Evolutionary conservation across 1,140 invertebrate genomes (phyloP).

Genomic region (Cardiocondyla obscurior): DNA sequence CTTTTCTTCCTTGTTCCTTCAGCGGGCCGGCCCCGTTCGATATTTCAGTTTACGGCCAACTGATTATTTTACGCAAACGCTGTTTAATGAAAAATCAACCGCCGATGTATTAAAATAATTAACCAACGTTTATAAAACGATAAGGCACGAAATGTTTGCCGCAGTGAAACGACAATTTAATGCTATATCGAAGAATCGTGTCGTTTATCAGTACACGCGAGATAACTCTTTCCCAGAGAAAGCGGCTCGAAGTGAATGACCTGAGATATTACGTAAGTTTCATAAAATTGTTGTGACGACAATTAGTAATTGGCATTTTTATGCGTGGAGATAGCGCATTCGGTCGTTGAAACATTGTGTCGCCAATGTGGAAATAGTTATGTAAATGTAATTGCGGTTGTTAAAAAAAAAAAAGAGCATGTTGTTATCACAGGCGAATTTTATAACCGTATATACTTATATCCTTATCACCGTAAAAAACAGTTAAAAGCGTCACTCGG

Average conservation of each 20-base stretch:
- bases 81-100: background rate
- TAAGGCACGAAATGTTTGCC: background rate
- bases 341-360: background rate
- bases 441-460: background rate
- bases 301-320: conserved; percentile 38
- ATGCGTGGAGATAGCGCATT: conserved; percentile 16
- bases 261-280: conserved; percentile 54
- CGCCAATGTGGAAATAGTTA: background rate
- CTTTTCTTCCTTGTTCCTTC: background rate
- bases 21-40: background rate
- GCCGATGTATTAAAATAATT: background rate
- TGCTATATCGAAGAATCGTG: conserved; percentile 37
- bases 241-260: conserved; percentile 62
- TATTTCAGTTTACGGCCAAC: background rate
- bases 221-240: conserved; percentile 60
- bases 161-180: background rate
- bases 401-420: background rate
- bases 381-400: background rate
- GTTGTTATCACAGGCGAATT: background rate
- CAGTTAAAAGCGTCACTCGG: background rate
- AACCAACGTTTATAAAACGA: background rate
- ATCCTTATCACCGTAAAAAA: background rate
- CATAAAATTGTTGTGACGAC: conserved; percentile 25
- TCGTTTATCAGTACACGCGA: conserved; percentile 44
- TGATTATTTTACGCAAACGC: background rate